Conservation (phyloP, 2,888 invertebrate species). For the Clitarchus hookeri region DNA sequence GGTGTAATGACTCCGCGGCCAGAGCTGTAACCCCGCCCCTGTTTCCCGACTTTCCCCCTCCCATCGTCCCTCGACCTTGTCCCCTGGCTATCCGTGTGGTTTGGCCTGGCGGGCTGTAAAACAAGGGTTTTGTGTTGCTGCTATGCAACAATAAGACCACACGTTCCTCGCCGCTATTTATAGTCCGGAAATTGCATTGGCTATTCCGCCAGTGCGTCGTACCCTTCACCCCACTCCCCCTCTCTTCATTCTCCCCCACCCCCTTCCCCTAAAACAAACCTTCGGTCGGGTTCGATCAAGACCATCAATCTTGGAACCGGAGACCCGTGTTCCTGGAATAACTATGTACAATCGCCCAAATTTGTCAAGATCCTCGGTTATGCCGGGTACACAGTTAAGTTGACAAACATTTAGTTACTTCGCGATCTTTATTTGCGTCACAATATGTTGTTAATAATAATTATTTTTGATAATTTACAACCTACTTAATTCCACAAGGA, state of each 20-base stretch:
- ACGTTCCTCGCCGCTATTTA: conserved; percentile 5
- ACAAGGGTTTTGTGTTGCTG: conserved; percentile 6
- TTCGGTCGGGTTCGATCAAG: neutral
- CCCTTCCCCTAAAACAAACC: neutral
- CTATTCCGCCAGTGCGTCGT: conserved; percentile 1
- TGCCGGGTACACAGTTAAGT: no score
- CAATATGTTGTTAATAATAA: no score
- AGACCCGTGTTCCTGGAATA: neutral
- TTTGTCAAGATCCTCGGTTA: neutral
- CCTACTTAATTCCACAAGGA: no score
- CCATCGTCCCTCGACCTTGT: neutral
- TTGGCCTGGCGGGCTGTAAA: neutral
- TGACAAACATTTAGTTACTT: no score
- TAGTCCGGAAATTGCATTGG: conserved; percentile 14
- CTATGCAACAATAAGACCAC: conserved; percentile 14
- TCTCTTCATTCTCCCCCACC: neutral
- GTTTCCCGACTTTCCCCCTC: neutral
- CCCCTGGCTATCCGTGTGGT: neutral
- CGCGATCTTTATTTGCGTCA: no score
- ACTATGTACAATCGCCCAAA: neutral
- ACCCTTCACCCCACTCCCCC: neutral
- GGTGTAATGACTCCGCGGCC: neutral
- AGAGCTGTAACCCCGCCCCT: neutral
- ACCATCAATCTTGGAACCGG: conserved; percentile 1
- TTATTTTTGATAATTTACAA: no score